Evolutionary conservation across 64 coral and sea anemone species (phyloP).

Genomic region (Exaiptasia diaphana): DNA sequence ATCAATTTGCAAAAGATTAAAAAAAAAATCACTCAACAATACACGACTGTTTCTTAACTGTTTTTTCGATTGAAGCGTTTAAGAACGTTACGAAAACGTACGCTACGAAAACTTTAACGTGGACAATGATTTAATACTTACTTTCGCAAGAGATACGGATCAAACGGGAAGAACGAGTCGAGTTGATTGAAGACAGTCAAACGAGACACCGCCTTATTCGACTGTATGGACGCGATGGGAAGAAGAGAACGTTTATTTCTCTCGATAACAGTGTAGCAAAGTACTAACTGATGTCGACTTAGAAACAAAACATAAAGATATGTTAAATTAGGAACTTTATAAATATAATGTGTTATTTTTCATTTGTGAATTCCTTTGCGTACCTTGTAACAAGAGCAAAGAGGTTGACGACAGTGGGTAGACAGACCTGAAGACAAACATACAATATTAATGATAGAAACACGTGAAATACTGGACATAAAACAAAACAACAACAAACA

Average conservation of each 20-base stretch:
- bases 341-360: too few relatives aligned
- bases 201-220: constrained; percentile 48
- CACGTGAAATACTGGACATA: too few relatives aligned
- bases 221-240: constrained; percentile 61
- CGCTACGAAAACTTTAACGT: too few relatives aligned
- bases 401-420: constrained; percentile 82
- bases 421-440: constrained; percentile 65
- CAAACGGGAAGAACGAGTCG: constrained; percentile 96
- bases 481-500: too few relatives aligned
- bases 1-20: too few relatives aligned
- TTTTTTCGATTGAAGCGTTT: too few relatives aligned
- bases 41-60: too few relatives aligned
- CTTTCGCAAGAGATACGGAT: constrained; percentile 89
- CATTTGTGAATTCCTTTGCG: too few relatives aligned
- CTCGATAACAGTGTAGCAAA: constrained; percentile 97
- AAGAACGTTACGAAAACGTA: too few relatives aligned
- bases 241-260: constrained; percentile 79
- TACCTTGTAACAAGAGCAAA: constrained; percentile 93
- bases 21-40: too few relatives aligned
- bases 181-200: constrained; percentile 81
- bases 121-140: too few relatives aligned
- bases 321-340: not conserved
- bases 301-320: not conserved
- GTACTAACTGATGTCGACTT: constrained; percentile 75
- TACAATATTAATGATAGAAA: too few relatives aligned